Conservation (phyloP, 2,797 vertebrate genomes). For the Eleutherodactylus coqui region DNA sequence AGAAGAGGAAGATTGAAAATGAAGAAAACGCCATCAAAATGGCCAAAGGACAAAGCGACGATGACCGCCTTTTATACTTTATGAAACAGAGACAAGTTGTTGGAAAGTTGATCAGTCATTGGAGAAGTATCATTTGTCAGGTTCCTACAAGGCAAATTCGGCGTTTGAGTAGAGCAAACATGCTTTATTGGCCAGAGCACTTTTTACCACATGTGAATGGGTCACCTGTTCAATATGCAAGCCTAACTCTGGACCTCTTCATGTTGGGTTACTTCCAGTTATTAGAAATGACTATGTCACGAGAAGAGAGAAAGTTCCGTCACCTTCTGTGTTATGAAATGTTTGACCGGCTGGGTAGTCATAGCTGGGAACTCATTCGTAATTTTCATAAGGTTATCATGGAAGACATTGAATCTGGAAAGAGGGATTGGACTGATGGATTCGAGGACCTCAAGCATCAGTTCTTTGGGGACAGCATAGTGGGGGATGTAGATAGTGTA, state of each 20-base stretch:
- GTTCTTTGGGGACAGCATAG: slow-evolving; percentile 83
- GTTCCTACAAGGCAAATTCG: slow-evolving; percentile 84
- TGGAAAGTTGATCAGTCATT: slow-evolving; percentile 87
- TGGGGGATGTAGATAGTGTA: neutral
- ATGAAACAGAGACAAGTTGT: slow-evolving; percentile 88
- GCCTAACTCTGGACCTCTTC: slow-evolving; percentile 93
- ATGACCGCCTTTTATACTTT: slow-evolving; percentile 81
- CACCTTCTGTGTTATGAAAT: slow-evolving; percentile 98
- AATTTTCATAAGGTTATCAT: slow-evolving; percentile 90
- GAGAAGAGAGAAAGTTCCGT: slow-evolving; percentile 89
- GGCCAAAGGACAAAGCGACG: slow-evolving; percentile 74
- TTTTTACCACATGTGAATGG: slow-evolving; percentile 89
- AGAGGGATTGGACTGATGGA: slow-evolving; percentile 84
- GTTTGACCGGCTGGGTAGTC: slow-evolving; percentile 92
- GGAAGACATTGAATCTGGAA: slow-evolving; percentile 85
- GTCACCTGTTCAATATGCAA: slow-evolving; percentile 82
- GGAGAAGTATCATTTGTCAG: slow-evolving; percentile 88
- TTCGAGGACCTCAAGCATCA: slow-evolving; percentile 90
- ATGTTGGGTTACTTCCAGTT: slow-evolving; percentile 99
- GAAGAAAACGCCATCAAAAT: slow-evolving; percentile 34
- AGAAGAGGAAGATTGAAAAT: slow-evolving; percentile 22
- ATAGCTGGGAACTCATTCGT: slow-evolving; percentile 90
- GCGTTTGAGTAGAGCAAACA: slow-evolving; percentile 80
- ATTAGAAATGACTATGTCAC: slow-evolving; percentile 93
- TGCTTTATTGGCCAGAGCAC: slow-evolving; percentile 95